Conservation (phyloP, 1,140 invertebrate species). For the Patella vulgata region DNA sequence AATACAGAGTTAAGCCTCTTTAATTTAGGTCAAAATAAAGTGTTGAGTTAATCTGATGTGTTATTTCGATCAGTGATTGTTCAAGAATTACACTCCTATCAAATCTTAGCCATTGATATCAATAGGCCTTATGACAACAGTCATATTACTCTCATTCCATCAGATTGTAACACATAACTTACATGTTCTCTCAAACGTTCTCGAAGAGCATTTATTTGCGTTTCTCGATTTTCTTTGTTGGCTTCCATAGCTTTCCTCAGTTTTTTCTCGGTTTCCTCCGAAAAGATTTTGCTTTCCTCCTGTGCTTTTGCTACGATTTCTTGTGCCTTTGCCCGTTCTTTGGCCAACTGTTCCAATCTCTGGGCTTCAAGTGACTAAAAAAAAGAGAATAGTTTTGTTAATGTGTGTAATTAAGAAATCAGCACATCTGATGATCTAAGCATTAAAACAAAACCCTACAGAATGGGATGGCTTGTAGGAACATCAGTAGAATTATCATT, state of each 20-base stretch:
- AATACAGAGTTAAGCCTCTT: no score
- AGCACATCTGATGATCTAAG: not conserved
- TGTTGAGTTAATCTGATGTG: no score
- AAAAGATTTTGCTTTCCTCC: slow-evolving; percentile 85
- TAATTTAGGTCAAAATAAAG: no score
- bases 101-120: no score
- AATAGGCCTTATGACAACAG: no score
- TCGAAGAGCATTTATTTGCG: slow-evolving; percentile 86
- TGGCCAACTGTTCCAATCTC: slow-evolving; percentile 81
- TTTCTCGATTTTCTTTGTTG: slow-evolving; percentile 86
- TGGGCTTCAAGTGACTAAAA: slow-evolving; percentile 82
- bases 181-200: slow-evolving; percentile 85
- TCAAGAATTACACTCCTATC: no score
- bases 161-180: no score
- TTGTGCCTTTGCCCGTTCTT: slow-evolving; percentile 85
- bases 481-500: no score
- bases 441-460: no score
- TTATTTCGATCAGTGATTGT: no score
- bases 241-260: slow-evolving; percentile 90
- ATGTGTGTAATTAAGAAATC: no score
- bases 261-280: slow-evolving; percentile 83
- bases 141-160: no score
- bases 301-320: slow-evolving; percentile 89
- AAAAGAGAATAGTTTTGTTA: slow-evolving; percentile 13
- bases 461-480: slow-evolving; percentile 35